These are phyloP conservation scores for Arvicanthis niloticus DNA, from an alignment of 2,113 vertebrate genomes.

Conservation along the genomic window DNA sequence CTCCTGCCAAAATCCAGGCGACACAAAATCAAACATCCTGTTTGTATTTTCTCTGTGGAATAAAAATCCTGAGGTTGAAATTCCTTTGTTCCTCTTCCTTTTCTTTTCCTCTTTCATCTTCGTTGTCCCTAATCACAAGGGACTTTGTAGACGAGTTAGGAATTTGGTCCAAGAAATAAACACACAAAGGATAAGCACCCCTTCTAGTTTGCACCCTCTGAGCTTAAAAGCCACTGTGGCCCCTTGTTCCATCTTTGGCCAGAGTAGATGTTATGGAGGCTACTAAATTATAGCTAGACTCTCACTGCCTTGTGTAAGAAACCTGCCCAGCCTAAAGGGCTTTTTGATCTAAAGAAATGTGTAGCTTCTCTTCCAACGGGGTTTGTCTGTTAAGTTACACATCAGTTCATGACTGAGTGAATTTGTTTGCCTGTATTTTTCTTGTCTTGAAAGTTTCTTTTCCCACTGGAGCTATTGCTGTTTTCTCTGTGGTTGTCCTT, in stretches of 20 bases:
- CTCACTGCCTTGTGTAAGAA: conserved; percentile 19
- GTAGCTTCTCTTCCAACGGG: neutral
- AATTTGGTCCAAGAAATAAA: conserved; percentile 71
- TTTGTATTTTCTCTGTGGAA: conserved; percentile 65
- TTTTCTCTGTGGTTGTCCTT: neutral
- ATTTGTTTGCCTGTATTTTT: conserved; percentile 37
- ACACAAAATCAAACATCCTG: conserved; percentile 64
- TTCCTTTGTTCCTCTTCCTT: conserved; percentile 70
- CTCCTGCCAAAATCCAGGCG: neutral
- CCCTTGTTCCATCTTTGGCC: conserved; percentile 11
- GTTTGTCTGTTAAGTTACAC: neutral
- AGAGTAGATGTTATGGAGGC: neutral
- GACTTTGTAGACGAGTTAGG: conserved; percentile 43
- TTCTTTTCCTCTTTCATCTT: conserved; percentile 69
- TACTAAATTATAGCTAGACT: neutral
- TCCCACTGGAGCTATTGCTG: neutral
- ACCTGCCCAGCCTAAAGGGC: neutral
- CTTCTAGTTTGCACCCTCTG: neutral
- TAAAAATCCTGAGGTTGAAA: conserved; percentile 50
- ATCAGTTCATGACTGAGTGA: neutral
- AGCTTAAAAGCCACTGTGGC: conserved; percentile 61
- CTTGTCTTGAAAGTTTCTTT: conserved; percentile 20
- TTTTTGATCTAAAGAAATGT: conserved; percentile 43
- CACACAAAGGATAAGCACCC: conserved; percentile 39
- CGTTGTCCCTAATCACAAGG: conserved; percentile 63